Base-by-base conservation (phyloP, 2,113 vertebrate species). In the Ovis canadensis region DNA sequence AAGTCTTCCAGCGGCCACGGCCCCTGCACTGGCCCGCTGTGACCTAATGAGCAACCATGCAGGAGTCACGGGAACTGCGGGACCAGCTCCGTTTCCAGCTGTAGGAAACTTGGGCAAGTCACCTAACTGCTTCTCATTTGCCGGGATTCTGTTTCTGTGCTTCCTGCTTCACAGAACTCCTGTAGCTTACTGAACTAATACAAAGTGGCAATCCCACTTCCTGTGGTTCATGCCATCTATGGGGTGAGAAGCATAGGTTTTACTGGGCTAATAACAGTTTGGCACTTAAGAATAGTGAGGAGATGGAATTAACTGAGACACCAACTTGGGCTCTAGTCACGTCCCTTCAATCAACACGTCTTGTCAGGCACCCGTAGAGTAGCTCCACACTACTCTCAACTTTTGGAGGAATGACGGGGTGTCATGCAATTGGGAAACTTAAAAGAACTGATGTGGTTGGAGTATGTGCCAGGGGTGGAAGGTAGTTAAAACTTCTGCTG, bases 311-410 rank as follows among this genome's bases (percentile, higher is more conserved):
- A 90, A 52, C 5, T 2, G 2, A 36, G 15, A 54, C 10, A 25
- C 17, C 88, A 71, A 0, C 82, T 89, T 64, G 5, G 31, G 33
- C 77, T 85, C 59, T 15, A 52, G 62, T 40, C 31, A 50, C 50
- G 6, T 78, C 81, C 36, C 62, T 87, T 88, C 81, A 78, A 6
- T 29, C 5, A 36, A 1, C 40, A 11, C 17, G 1, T 82, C 67
- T 55, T 85, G 19, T 4, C 23, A 21, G 54, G 7, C 0, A 10
- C 7, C 5, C 36, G 1, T 40, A 31, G 7, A n/a, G 3, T 16
- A n/a, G 50, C 64, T 62, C 27, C 43, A 7, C 29, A 1, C 9
- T 43, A 3, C 48, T 94, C 27, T 67, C n/a, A 19, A 48, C 7
- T 31, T 5, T 3, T 17, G 82, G 17, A 62, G 48, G 52, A 57